Evolutionary conservation across 2,888 invertebrate genomes (phyloP).

Genomic region (Philopedon plagiatum): DNA sequence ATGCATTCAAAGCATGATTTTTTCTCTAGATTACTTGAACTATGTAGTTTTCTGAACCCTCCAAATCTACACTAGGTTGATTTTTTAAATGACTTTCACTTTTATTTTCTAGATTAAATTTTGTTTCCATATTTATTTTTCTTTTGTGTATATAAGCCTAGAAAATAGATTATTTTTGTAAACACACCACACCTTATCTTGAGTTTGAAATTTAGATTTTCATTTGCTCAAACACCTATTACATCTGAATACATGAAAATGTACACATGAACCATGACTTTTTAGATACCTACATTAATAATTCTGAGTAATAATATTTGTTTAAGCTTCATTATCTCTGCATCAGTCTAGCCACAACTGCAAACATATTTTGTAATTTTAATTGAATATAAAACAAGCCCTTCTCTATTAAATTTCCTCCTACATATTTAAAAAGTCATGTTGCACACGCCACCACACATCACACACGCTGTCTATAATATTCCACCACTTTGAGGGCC

Average conservation of each 20-base stretch:
- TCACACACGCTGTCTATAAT: slow-evolving; percentile 43
- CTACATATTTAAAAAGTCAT: slow-evolving; percentile 29
- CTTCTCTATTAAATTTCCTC: not conserved
- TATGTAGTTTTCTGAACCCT: slow-evolving; percentile 13
- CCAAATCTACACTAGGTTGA: slow-evolving; percentile 5
- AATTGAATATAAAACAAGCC: slow-evolving; percentile 6
- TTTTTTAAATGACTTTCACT: not conserved
- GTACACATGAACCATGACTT: slow-evolving; percentile 21
- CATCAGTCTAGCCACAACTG: not conserved
- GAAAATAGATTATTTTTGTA: slow-evolving; percentile 9
- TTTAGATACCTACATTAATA: not conserved
- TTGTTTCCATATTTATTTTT: not conserved
- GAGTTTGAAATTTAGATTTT: slow-evolving; percentile 25
- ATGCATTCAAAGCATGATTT: slow-evolving; percentile 24
- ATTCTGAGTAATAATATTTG: too few species aligned
- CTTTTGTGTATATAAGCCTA: slow-evolving; percentile 16
- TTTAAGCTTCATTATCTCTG: not conserved
- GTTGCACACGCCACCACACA: slow-evolving; percentile 37
- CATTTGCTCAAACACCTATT: slow-evolving; percentile 38
- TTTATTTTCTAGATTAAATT: not conserved
- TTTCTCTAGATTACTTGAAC: slow-evolving; percentile 25
- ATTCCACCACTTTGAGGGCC: slow-evolving; percentile 1
- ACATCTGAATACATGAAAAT: slow-evolving; percentile 8
- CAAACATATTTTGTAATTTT: not conserved
- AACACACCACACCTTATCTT: slow-evolving; percentile 9